Evolutionary conservation across 2,888 invertebrate species (phyloP), one percentile per base, ranked within the genome.

Genomic region (Lithosia quadra): DNA sequence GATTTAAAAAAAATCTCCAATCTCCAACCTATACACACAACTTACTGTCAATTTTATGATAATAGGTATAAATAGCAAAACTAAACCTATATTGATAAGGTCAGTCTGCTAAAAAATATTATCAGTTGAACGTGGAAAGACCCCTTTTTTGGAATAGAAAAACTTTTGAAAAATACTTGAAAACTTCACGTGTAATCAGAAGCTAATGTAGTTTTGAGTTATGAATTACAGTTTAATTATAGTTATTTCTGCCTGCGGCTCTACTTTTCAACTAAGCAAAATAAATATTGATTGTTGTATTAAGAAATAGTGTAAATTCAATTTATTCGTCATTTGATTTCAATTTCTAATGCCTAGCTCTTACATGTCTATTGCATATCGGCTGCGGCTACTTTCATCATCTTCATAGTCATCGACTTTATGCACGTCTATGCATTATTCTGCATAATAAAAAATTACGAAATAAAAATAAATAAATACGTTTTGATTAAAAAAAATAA

Each of bases 341-440:
- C n/a, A n/a, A n/a, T 49, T 49, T n/a, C 49, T 49, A 56, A 24
- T 24, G 56, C 56, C 24, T 49, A 49, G 49, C 9, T 49, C 49
- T 49, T 49, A 49, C 49, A 49, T 49, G n/a, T 49, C 7, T 49
- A 49, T 49, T 49, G 49, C 49, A 49, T n/a, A 49, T 49, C n/a
- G n/a, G n/a, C n/a, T 49, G 7, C 49, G n/a, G n/a, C 49, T 49
- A 49, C n/a, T 49, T 49, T 49, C 49, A 49, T 49, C 49, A 49
- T 49, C 49, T 10, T 22, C 13, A 22, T 56, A 22, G 15, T 43
- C 43, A 43, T 43, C 5, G 49, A 49, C n/a, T 49, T 49, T 49
- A 49, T 49, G 49, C 49, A 49, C 49, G 49, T 49, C 49, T 49
- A 49, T 49, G 49, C 49, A 49, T 49, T 49, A 43, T 43, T 43